Conservation (phyloP, 2,113 vertebrate species). For the Pelecanus crispus region DNA sequence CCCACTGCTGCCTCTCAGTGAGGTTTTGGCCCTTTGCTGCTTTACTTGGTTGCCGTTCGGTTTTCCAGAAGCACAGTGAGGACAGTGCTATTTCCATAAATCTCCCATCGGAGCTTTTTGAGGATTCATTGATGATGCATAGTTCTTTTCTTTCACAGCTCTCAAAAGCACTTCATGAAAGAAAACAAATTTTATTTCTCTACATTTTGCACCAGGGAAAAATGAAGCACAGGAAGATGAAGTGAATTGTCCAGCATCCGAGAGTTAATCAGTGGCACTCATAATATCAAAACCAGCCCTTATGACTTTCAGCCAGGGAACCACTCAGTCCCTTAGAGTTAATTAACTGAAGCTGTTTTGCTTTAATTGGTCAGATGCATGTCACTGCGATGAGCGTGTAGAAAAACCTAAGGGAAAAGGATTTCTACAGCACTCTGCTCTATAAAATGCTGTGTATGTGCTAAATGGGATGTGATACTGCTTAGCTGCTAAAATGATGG, state of each 20-base stretch:
- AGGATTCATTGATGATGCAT: not conserved
- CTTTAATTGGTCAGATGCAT: constrained; percentile 36
- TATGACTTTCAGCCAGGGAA: not conserved
- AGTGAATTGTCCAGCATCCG: not conserved
- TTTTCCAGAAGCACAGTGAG: not conserved
- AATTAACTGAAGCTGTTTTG: constrained; percentile 47
- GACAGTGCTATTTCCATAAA: not conserved
- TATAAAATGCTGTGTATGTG: not conserved
- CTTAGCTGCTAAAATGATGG: not conserved
- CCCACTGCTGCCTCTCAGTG: not conserved
- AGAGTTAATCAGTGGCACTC: constrained; percentile 14
- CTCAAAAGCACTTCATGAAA: constrained; percentile 14
- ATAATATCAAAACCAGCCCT: not conserved
- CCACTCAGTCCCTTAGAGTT: not conserved
- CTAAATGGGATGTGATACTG: not conserved
- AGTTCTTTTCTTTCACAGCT: not conserved
- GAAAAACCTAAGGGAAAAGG: constrained; percentile 19
- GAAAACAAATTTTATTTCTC: not conserved
- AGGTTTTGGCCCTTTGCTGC: not conserved
- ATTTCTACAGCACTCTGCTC: not conserved
- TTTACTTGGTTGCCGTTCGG: not conserved
- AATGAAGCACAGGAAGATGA: not conserved
- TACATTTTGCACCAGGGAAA: not conserved
- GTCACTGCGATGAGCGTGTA: not conserved
- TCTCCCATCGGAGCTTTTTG: not conserved